These are phyloP conservation scores for Ostrea edulis DNA, from an alignment of 1,140 invertebrate genomes.

Conservation along the genomic window DNA sequence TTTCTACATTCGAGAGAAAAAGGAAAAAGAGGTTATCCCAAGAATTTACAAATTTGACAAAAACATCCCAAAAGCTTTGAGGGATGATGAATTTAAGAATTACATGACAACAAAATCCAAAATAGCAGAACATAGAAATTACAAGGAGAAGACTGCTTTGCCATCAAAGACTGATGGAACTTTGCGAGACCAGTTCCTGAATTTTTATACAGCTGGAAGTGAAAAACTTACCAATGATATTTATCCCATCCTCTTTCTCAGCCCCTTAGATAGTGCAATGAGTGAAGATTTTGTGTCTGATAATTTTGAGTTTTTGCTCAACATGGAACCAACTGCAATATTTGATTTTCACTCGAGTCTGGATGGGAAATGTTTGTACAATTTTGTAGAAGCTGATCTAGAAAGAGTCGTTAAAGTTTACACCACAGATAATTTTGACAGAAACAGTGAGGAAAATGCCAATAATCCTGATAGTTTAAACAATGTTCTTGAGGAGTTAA, in stretches of 20 bases:
- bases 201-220: slow-evolving; percentile 58
- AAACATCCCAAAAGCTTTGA: slow-evolving; percentile 40
- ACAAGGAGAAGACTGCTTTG: slow-evolving; percentile 47
- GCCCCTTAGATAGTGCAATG: slow-evolving; percentile 52
- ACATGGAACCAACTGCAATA: slow-evolving; percentile 60
- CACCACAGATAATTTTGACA: slow-evolving; percentile 63
- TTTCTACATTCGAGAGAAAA: neutral
- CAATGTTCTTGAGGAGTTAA: slow-evolving; percentile 54
- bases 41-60: slow-evolving; percentile 46
- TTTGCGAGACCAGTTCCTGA: slow-evolving; percentile 56
- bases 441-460: slow-evolving; percentile 43
- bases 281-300: slow-evolving; percentile 43
- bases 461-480: slow-evolving; percentile 41
- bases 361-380: slow-evolving; percentile 57
- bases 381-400: slow-evolving; percentile 55
- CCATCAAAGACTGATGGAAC: neutral
- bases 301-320: slow-evolving; percentile 58
- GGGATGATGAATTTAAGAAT: slow-evolving; percentile 31
- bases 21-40: neutral
- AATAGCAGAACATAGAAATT: slow-evolving; percentile 50
- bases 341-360: slow-evolving; percentile 64
- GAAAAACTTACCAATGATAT: slow-evolving; percentile 52
- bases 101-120: slow-evolving; percentile 50
- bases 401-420: slow-evolving; percentile 59
- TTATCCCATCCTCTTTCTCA: slow-evolving; percentile 56